These are phyloP conservation scores for Heliocidaris erythrogramma DNA, from an alignment of 35 echinoderm and acorn worm genomes.

Conservation along the genomic window DNA sequence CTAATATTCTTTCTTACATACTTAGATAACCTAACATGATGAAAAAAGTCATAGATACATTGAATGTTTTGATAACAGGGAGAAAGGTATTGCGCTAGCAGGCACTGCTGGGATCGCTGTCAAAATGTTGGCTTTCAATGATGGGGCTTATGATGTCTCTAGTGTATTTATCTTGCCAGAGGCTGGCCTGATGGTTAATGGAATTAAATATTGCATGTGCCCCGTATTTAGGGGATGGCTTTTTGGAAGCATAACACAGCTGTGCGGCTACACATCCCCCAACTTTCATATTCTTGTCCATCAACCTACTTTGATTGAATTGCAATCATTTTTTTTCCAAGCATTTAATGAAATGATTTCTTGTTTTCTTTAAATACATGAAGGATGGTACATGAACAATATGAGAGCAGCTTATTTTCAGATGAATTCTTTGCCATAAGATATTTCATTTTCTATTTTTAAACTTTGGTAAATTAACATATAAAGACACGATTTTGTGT, in stretches of 20 bases:
- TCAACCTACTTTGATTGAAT: conserved; percentile 3
- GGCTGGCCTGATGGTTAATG: not conserved
- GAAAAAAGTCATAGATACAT: not conserved
- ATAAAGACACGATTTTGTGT: too few relatives aligned
- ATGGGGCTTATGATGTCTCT: conserved; percentile 8
- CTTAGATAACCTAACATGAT: not conserved
- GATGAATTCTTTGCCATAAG: too few relatives aligned
- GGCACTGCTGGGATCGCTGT: not conserved
- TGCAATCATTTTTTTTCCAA: not conserved
- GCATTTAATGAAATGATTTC: not conserved
- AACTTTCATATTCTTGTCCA: not conserved
- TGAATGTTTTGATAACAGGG: not conserved
- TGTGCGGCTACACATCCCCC: not conserved
- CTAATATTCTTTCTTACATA: not conserved
- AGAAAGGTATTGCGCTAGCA: not conserved
- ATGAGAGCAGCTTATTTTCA: too few relatives aligned
- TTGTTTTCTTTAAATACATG: not conserved
- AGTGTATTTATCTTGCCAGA: not conserved
- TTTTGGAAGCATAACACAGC: not conserved
- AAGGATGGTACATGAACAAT: too few relatives aligned
- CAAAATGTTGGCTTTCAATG: conserved; percentile 3
- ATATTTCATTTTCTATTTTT: too few relatives aligned
- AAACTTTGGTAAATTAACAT: too few relatives aligned
- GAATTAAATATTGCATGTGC: conserved; percentile 7
- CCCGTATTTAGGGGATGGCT: not conserved